Evolutionary conservation across 2,113 vertebrate genomes (phyloP).

Genomic region (Uria lomvia): DNA sequence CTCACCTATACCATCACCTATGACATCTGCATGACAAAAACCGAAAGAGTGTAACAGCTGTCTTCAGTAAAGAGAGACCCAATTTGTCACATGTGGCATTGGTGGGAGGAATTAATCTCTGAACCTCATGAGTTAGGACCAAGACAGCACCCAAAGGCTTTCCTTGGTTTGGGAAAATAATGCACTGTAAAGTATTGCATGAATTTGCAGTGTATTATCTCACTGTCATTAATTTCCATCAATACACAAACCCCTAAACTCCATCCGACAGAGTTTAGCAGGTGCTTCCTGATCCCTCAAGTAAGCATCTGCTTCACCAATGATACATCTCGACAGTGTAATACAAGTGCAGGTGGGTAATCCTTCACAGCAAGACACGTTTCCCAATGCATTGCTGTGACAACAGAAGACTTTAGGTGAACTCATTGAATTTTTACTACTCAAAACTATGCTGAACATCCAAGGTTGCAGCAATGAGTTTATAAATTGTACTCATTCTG

Average conservation of each 20-base stretch:
- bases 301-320: not conserved
- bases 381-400: not conserved
- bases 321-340: not conserved
- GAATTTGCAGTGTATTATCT: not conserved
- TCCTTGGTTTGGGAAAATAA: not conserved
- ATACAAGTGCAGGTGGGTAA: not conserved
- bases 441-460: not conserved
- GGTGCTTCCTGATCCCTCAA: not conserved
- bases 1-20: not conserved
- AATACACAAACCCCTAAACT: not conserved
- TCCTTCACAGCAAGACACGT: not conserved
- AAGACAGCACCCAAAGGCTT: not conserved
- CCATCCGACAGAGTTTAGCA: not conserved
- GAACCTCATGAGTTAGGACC: not conserved
- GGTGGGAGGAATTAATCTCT: not conserved
- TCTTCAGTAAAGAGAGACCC: not conserved
- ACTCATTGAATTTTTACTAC: not conserved
- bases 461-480: not conserved
- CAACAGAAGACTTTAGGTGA: not conserved
- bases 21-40: not conserved
- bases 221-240: not conserved
- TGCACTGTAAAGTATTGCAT: not conserved
- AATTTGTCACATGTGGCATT: accelerated
- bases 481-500: not conserved
- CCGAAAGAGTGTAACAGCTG: accelerated